Percentiles rank a stretch among this genome's conserved stretches.
phyloP scores from a whole-genome alignment of 1,140 invertebrate species.

The Leptinotarsa lineolata region DNA sequence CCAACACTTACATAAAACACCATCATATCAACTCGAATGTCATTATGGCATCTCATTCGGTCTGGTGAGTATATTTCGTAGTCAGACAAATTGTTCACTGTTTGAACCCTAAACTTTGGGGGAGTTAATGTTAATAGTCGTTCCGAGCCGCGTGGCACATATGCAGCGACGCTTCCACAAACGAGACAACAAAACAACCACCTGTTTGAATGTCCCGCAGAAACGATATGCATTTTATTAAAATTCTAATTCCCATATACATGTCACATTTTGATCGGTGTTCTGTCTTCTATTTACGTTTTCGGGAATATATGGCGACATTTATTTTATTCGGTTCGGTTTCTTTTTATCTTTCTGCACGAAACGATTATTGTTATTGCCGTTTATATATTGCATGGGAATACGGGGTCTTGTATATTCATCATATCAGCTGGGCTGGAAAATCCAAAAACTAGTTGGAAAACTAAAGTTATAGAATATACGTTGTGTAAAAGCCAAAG shows the following conservation, averaged over 20 bases:
- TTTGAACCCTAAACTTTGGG: neutral
- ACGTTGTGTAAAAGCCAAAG: too few relatives aligned
- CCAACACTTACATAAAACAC: neutral
- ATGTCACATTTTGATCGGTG: constrained; percentile 15
- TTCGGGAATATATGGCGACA: constrained; percentile 19
- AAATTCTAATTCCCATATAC: constrained; percentile 21
- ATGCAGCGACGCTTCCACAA: neutral
- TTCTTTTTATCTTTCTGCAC: constrained; percentile 20
- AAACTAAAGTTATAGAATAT: too few relatives aligned
- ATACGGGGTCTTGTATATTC: neutral
- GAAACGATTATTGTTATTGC: constrained; percentile 21
- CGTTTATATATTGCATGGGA: constrained; percentile 16
- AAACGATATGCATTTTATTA: constrained; percentile 9
- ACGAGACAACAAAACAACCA: constrained; percentile 6
- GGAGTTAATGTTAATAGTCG: constrained; percentile 1
- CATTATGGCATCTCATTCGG: neutral
- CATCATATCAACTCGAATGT: neutral
- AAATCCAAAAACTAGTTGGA: too few relatives aligned
- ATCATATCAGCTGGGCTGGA: neutral
- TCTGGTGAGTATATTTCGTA: neutral
- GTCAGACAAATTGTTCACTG: constrained; percentile 1
- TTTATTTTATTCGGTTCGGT: constrained; percentile 20
- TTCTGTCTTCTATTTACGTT: constrained; percentile 24
- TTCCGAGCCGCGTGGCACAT: neutral
- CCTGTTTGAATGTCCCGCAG: neutral